A percentile compares a stretch with the other conserved stretches of the same genome.
Evolutionary conservation across 2,797 vertebrate genomes (phyloP).

Genomic region (Micrastur ruficollis): DNA sequence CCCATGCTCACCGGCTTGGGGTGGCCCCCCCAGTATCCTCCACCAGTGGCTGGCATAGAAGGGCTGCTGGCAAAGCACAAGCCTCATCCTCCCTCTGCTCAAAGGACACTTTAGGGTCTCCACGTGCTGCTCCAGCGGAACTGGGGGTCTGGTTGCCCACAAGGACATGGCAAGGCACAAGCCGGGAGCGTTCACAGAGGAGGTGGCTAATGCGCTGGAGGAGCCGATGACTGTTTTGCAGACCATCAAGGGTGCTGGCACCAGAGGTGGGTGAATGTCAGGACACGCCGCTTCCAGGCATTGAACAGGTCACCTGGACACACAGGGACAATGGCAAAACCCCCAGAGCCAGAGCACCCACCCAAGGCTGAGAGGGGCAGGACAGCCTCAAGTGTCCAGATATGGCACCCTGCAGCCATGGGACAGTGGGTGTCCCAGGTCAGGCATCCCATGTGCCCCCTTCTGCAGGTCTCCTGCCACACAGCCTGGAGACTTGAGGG

Average conservation of each 20-base stretch:
- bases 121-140: neutral
- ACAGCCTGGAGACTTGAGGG: neutral
- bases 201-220: neutral
- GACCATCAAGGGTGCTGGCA: neutral
- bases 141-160: neutral
- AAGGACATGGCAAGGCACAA: neutral
- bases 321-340: neutral
- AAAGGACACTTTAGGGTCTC: neutral
- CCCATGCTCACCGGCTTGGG: accelerated
- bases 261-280: neutral
- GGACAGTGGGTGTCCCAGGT: neutral
- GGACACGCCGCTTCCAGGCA: neutral
- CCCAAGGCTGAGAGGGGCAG: neutral
- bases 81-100: neutral
- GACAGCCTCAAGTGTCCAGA: neutral
- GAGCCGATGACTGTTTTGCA: neutral
- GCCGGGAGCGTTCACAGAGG: accelerated
- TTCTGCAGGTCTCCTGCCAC: neutral
- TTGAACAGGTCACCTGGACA: neutral
- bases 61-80: neutral
- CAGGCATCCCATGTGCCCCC: too few species aligned
- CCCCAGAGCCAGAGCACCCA: neutral
- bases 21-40: neutral
- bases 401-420: neutral
- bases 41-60: neutral